Base-by-base conservation (phyloP, 2,888 invertebrate genomes). In the Tachystola acroxantha region DNA sequence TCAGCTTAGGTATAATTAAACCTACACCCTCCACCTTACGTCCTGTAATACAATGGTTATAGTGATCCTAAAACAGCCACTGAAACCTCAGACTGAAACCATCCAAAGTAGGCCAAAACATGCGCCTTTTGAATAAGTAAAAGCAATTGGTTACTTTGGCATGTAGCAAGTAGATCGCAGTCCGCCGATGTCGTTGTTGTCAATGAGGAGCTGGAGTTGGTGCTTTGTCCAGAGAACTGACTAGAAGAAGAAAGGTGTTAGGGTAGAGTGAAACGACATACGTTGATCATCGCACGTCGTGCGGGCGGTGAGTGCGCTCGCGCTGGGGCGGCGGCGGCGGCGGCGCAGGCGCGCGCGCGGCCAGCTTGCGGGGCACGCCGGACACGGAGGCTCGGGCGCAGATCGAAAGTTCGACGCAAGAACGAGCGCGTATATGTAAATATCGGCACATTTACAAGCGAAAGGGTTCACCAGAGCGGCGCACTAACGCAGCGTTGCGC, bases 391-490 rank as follows among this genome's bases (percentile, higher is more conserved):
- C 53, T 54, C 54, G 65, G 68, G 71, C 77, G 72, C 76, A 64
- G 78, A 78, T 90, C 90, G 85, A 85, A 85, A 86, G 84, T 86
- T 80, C 78, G 76, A 75, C 74, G 78, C 76, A 70, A 84, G 76
- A 78, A 75, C 80, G 77, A 81, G 74, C 79, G 81, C 77, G 80
- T 80, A 81, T 86, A 85, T 85, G 85, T 84, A 84, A 86, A 86
- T 86, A 86, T 84, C 84, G 86, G 82, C 85, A 86, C 85, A 85
- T 85, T 84, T 86, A 85, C 84, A 81, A 84, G 85, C 85, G 85
- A 86, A 85, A 85, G 85, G 85, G 85, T 84, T 86, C 85, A 86
- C 85, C 84, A 76, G 78, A 84, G 80, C 81, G 85, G 80, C 82
- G 82, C 84, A 81, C 81, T 85, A 79, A 81, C 82, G 81, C 76